Percentiles rank a stretch among this genome's conserved stretches.
Evolutionary conservation across 2,113 vertebrate species (phyloP).

Genomic region (Romanogobio albipinnatus): DNA sequence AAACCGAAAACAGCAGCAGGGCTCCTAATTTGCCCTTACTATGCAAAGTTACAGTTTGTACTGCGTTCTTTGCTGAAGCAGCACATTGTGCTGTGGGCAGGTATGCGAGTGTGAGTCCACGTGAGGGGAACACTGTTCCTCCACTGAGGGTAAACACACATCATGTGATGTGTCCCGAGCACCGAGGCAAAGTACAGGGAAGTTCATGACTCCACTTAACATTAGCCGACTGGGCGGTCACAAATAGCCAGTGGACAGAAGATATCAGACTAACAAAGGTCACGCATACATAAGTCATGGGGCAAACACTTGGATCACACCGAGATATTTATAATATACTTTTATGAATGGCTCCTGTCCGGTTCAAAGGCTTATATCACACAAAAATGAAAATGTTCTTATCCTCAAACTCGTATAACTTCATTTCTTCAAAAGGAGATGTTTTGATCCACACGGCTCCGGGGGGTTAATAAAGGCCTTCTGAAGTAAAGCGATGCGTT

Average conservation of each 20-base stretch:
- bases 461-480: too few species aligned
- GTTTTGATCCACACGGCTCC: too few species aligned
- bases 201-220: slow-evolving; percentile 15
- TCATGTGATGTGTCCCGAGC: slow-evolving; percentile 39
- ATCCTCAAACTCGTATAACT: background rate
- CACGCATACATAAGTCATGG: background rate
- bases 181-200: slow-evolving; percentile 16
- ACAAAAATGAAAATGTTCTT: background rate
- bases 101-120: slow-evolving; percentile 38
- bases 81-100: slow-evolving; percentile 41
- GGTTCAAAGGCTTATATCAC: background rate
- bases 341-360: background rate
- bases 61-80: slow-evolving; percentile 47
- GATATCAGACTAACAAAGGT: background rate
- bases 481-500: too few species aligned
- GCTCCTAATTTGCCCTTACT: slow-evolving; percentile 9
- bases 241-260: slow-evolving; percentile 1
- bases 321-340: background rate
- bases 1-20: background rate
- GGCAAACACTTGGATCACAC: slow-evolving; percentile 4
- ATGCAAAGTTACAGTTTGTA: slow-evolving; percentile 28
- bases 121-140: slow-evolving; percentile 8
- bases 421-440: too few species aligned
- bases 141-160: slow-evolving; percentile 36
- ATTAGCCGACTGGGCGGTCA: background rate